Percentiles rank a stretch among this genome's conserved stretches.
These are phyloP conservation scores for Amphiprion percula DNA, from an alignment of 2,113 vertebrate genomes.

Conservation along the genomic window DNA sequence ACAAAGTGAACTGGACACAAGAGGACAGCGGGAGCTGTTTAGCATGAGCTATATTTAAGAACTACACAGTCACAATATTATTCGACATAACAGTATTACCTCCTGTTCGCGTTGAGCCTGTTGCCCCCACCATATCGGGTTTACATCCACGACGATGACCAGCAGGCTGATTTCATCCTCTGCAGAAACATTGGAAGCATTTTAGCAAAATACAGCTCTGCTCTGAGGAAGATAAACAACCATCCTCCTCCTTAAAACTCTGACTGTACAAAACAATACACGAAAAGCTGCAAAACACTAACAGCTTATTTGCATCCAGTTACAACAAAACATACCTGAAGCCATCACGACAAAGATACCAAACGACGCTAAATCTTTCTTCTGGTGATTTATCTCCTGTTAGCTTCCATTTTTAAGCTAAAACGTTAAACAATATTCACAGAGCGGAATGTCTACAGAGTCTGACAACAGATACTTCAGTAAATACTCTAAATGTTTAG, in stretches of 20 bases:
- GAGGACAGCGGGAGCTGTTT: neutral
- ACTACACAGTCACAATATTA: neutral
- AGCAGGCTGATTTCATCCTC: constrained; percentile 94
- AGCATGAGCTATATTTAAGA: neutral
- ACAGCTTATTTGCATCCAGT: neutral
- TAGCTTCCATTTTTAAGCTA: neutral
- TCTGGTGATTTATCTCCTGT: constrained; percentile 35
- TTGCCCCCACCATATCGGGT: constrained; percentile 98
- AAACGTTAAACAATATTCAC: neutral
- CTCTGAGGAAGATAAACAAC: neutral
- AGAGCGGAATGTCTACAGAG: too few species aligned
- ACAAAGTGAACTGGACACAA: constrained; percentile 89
- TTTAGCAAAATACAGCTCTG: neutral
- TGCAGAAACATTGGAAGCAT: constrained; percentile 56
- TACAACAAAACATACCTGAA: constrained; percentile 49
- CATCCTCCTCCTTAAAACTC: neutral
- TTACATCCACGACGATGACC: constrained; percentile 92
- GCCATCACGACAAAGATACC: constrained; percentile 50
- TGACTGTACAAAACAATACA: neutral
- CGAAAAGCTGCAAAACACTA: too few species aligned
- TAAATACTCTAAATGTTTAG: neutral
- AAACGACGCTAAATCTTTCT: neutral
- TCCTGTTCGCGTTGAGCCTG: constrained; percentile 88
- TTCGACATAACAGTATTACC: constrained; percentile 75
- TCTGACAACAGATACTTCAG: fast-evolving